Conservation (phyloP, 1,140 invertebrate genomes). For the Lutraria rhynchaena region DNA sequence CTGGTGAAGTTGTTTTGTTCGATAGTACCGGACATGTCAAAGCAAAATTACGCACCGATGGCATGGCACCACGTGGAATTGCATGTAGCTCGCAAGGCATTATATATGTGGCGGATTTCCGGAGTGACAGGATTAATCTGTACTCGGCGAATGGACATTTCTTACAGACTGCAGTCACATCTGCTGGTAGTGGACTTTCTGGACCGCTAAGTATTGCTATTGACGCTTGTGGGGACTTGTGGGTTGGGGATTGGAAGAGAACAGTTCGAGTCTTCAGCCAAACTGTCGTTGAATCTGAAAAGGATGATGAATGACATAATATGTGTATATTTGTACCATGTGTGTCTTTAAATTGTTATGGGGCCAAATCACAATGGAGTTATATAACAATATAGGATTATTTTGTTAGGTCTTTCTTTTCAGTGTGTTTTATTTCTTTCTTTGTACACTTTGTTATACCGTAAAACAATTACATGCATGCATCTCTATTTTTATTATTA, state of each 20-base stretch:
- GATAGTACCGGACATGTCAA: constrained; percentile 21
- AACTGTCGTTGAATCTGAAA: neutral
- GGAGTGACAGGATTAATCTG: constrained; percentile 43
- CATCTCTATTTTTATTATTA: no score
- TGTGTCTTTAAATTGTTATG: no score
- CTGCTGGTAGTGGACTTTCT: constrained; percentile 8
- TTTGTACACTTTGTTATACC: no score
- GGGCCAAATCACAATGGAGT: no score
- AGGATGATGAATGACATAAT: neutral
- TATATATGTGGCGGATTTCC: constrained; percentile 52
- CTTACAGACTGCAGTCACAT: constrained; percentile 26
- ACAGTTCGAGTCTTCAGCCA: constrained; percentile 42
- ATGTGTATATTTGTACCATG: no score
- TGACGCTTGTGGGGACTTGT: constrained; percentile 37
- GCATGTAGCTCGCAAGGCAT: constrained; percentile 40
- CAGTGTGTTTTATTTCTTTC: no score
- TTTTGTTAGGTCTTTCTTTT: no score
- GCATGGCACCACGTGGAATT: constrained; percentile 46
- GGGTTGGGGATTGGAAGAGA: constrained; percentile 54
- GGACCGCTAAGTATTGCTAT: constrained; percentile 47
- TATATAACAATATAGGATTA: no score
- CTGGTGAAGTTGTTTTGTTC: constrained; percentile 46
- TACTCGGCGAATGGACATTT: constrained; percentile 52
- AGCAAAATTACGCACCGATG: constrained; percentile 43
- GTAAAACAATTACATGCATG: no score